Percentiles rank a stretch among this genome's conserved stretches.
Conservation (phyloP, 2,888 invertebrate genomes). For the Melangyna quadrimaculata region DNA sequence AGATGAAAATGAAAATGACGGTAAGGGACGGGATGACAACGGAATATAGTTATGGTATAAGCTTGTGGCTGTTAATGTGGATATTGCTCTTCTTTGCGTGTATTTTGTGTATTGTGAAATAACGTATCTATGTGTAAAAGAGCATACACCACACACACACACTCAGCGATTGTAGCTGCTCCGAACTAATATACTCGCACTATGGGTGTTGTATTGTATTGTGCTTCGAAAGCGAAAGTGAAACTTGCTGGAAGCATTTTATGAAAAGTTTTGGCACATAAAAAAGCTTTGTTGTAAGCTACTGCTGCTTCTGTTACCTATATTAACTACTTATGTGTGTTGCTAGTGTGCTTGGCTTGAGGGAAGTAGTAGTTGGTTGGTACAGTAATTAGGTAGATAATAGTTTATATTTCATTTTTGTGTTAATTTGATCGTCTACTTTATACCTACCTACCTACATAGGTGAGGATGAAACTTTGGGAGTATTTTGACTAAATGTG, state of each 20-base stretch:
- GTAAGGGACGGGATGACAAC: neutral
- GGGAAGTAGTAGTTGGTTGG: slow-evolving; percentile 17
- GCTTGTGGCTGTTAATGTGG: slow-evolving; percentile 10
- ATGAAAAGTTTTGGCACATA: slow-evolving; percentile 33
- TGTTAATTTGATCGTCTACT: slow-evolving; percentile 20
- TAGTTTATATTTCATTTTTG: slow-evolving; percentile 11
- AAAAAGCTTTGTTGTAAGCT: slow-evolving; percentile 58
- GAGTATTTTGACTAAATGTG: neutral
- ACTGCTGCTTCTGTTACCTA: neutral
- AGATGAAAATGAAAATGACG: slow-evolving; percentile 55
- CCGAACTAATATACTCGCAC: neutral
- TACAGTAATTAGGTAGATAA: slow-evolving; percentile 12
- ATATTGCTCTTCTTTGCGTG: slow-evolving; percentile 39
- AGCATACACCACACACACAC: neutral
- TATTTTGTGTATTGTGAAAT: slow-evolving; percentile 26
- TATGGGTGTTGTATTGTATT: neutral
- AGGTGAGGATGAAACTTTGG: neutral
- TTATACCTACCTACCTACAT: too few species aligned
- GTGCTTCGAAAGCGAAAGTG: slow-evolving; percentile 78
- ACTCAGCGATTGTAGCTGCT: too few species aligned
- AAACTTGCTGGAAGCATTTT: slow-evolving; percentile 76
- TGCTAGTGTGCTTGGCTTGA: neutral
- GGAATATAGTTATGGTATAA: too few species aligned
- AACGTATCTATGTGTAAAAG: slow-evolving; percentile 18
- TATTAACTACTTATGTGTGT: neutral